Conservation (phyloP, 92 coral and sea anemone genomes). For the Epizoanthus illoricatus region DNA sequence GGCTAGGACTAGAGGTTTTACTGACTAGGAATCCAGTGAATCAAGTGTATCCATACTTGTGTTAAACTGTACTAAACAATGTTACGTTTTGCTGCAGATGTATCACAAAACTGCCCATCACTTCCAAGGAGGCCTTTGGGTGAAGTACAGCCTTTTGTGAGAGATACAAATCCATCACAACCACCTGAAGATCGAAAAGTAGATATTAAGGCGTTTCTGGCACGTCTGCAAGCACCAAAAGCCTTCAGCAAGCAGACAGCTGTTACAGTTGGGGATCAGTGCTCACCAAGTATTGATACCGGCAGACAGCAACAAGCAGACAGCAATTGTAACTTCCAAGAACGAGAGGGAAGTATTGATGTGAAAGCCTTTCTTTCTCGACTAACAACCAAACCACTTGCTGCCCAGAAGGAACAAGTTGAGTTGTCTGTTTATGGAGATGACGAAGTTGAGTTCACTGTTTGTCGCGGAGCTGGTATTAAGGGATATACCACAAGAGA, state of each 20-base stretch:
- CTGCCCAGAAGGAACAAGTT: not conserved
- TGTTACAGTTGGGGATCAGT: not conserved
- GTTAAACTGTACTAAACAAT: not conserved
- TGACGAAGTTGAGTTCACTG: conserved; percentile 27
- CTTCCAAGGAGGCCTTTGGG: conserved; percentile 31
- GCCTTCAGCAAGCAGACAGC: not conserved
- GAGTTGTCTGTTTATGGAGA: not conserved
- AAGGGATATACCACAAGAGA: not conserved
- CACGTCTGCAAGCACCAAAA: conserved; percentile 13
- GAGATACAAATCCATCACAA: not conserved
- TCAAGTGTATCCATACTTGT: not conserved
- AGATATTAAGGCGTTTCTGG: conserved; percentile 28
- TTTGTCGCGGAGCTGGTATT: conserved; percentile 19
- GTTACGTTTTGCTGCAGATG: not conserved
- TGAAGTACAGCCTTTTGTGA: conserved; percentile 2
- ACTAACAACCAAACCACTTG: conserved; percentile 6
- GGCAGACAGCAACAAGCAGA: not conserved
- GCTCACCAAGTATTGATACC: not conserved
- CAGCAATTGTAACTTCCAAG: not conserved
- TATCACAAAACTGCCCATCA: not conserved
- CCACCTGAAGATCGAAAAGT: conserved; percentile 7
- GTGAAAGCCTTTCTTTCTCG: conserved; percentile 31
- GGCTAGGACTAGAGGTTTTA: not conserved
- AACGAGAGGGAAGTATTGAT: not conserved
- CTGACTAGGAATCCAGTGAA: not conserved